Percentiles rank a stretch among this genome's conserved stretches.
Conservation (phyloP, 35 echinoderm and acorn worm species). For the Lytechinus pictus region DNA sequence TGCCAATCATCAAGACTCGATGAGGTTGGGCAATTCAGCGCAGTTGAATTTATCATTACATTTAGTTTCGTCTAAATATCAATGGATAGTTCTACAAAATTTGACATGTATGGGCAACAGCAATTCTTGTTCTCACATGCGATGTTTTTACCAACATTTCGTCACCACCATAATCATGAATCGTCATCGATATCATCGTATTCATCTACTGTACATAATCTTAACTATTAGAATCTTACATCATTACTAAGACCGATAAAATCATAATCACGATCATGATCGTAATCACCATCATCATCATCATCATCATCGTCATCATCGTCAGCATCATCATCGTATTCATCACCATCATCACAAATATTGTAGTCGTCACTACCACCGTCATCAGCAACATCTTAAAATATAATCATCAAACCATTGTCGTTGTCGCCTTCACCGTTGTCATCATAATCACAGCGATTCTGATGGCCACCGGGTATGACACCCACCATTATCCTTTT, state of each 20-base stretch:
- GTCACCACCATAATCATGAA: not conserved
- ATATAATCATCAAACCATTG: not conserved
- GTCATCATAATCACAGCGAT: too few relatives aligned
- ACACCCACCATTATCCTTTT: not conserved
- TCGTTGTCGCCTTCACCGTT: too few relatives aligned
- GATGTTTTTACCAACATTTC: not conserved
- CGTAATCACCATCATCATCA: not conserved
- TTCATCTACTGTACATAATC: not conserved
- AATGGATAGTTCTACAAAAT: too few relatives aligned
- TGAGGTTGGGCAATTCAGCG: too few relatives aligned
- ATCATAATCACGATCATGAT: not conserved
- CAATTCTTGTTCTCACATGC: not conserved
- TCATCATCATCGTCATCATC: not conserved
- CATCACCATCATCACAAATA: not conserved
- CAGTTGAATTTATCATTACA: too few relatives aligned
- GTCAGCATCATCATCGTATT: not conserved
- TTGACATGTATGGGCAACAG: not conserved
- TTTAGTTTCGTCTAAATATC: too few relatives aligned
- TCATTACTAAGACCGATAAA: too few relatives aligned
- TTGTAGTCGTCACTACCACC: not conserved
- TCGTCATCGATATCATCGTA: not conserved
- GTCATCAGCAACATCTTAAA: not conserved
- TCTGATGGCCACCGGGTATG: too few relatives aligned
- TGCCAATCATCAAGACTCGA: not conserved
- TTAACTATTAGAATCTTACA: too few relatives aligned